Percentiles rank a stretch among this genome's conserved stretches.
Conservation (phyloP, 2,797 vertebrate species). For the Avahi laniger region DNA sequence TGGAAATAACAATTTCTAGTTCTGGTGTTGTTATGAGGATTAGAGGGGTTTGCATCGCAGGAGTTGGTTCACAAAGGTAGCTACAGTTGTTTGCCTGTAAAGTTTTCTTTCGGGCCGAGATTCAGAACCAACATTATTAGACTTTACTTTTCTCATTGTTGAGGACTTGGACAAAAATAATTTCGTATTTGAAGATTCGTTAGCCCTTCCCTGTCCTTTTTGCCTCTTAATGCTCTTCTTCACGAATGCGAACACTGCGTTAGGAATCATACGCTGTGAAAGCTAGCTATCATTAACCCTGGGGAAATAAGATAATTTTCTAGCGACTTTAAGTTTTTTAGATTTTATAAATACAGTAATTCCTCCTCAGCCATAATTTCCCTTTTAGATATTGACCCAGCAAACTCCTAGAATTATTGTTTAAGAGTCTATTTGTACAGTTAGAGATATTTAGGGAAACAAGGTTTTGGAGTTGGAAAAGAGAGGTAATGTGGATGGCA, state of each 20-base stretch:
- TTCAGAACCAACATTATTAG: background rate
- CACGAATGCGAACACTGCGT: background rate
- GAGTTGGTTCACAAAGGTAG: background rate
- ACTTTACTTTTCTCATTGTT: background rate
- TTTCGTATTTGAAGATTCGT: background rate
- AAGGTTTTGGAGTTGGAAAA: background rate
- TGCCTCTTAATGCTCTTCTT: background rate
- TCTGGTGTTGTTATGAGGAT: background rate
- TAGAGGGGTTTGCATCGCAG: background rate
- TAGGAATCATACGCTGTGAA: background rate
- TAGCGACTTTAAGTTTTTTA: background rate
- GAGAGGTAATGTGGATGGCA: background rate
- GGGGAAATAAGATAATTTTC: background rate
- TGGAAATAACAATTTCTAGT: background rate
- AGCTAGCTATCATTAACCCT: background rate
- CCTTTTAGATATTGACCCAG: background rate
- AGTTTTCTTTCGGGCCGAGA: background rate
- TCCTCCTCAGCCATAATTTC: background rate
- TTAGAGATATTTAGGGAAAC: background rate
- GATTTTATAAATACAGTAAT: background rate
- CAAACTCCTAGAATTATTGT: background rate
- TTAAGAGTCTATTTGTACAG: background rate
- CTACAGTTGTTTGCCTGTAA: background rate
- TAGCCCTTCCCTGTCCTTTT: background rate
- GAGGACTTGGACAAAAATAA: background rate